A percentile compares a stretch with the other conserved stretches of the same genome.
Evolutionary conservation across 2,888 invertebrate genomes (phyloP).

Genomic region (Drosophila melanosoma): DNA sequence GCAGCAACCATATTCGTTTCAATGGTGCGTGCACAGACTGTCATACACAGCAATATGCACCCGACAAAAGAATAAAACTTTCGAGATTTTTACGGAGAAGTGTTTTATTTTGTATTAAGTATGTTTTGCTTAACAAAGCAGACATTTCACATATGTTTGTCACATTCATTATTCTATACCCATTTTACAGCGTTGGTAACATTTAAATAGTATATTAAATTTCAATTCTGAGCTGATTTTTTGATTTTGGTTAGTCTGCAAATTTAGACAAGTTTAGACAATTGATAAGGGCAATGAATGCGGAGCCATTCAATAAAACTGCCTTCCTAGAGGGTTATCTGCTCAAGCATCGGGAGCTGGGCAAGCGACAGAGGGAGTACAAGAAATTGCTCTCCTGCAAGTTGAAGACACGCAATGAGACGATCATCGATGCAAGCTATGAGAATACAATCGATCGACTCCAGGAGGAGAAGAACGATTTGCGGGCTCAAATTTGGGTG

Average conservation of each 20-base stretch:
- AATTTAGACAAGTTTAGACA: constrained; percentile 26
- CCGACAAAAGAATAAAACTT: background rate
- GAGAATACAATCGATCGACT: constrained; percentile 78
- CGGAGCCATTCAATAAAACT: constrained; percentile 56
- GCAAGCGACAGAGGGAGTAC: constrained; percentile 83
- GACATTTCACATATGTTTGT: too few species aligned
- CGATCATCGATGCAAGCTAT: constrained; percentile 78
- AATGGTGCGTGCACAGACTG: background rate
- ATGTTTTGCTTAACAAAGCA: constrained; percentile 1
- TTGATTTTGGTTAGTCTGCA: constrained; percentile 24
- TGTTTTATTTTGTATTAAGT: constrained; percentile 4
- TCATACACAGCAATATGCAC: background rate
- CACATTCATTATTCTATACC: constrained; percentile 5
- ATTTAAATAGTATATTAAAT: background rate
- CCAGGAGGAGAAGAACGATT: constrained; percentile 77
- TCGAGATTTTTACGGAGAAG: background rate
- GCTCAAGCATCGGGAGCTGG: constrained; percentile 79
- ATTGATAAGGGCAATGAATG: constrained; percentile 38
- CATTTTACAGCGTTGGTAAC: constrained; percentile 3
- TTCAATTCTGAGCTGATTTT: background rate
- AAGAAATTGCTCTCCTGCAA: constrained; percentile 81
- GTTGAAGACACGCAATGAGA: constrained; percentile 77
- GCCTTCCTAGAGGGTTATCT: constrained; percentile 73
- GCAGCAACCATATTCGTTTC: background rate
- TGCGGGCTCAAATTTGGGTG: constrained; percentile 83